Percentiles rank a stretch among this genome's conserved stretches.
These are phyloP conservation scores for Netelia inedita DNA, from an alignment of 2,888 invertebrate genomes.

Conservation along the genomic window DNA sequence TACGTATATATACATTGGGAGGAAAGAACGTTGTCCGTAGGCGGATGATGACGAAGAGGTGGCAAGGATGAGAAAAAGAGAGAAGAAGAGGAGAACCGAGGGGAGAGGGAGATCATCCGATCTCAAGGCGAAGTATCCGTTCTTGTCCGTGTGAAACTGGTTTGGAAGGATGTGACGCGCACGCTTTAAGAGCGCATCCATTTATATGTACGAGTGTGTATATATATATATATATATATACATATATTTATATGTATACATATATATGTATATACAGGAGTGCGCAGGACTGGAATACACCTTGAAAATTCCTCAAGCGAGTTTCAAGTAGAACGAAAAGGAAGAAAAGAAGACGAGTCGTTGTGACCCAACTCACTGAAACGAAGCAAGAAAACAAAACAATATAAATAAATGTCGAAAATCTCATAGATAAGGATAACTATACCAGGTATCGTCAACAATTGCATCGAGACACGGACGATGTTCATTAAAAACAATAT, in stretches of 20 bases:
- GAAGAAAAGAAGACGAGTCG: conserved; percentile 27
- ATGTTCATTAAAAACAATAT: too few relatives aligned
- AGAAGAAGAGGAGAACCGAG: conserved; percentile 38
- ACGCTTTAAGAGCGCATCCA: conserved; percentile 68
- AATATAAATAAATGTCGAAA: conserved; percentile 14
- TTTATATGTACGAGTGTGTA: not conserved
- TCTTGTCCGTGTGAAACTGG: conserved; percentile 82
- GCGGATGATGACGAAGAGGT: conserved; percentile 48
- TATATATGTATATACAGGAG: conserved; percentile 34
- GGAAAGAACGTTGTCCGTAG: conserved; percentile 42
- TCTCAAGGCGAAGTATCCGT: conserved; percentile 76
- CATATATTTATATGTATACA: conserved; percentile 24
- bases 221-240: conserved; percentile 26
- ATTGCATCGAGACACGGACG: not conserved
- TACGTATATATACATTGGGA: conserved; percentile 18
- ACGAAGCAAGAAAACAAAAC: conserved; percentile 8
- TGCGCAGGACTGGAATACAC: conserved; percentile 72
- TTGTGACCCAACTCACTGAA: conserved; percentile 27
- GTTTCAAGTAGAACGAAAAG: conserved; percentile 61
- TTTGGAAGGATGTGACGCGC: conserved; percentile 83
- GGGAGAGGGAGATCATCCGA: conserved; percentile 72
- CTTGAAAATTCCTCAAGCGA: conserved; percentile 78
- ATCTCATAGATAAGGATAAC: not conserved
- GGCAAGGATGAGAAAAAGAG: conserved; percentile 48
- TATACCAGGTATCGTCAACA: not conserved